Evolutionary conservation across 2,797 vertebrate genomes (phyloP).

Genomic region (Trachurus trachurus): DNA sequence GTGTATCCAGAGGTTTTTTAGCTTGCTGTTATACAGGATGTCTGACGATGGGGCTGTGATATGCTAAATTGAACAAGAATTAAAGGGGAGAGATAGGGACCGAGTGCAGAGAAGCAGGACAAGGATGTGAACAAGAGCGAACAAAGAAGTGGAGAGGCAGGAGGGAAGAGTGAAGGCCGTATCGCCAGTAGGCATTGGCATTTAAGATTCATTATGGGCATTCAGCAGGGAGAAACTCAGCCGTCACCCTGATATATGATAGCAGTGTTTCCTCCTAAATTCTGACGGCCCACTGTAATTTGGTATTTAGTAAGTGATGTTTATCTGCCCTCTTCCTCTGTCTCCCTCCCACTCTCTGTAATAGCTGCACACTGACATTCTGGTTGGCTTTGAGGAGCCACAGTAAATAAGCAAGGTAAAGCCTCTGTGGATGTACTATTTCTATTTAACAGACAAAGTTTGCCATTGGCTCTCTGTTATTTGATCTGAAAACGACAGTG

Average conservation of each 20-base stretch:
- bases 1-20: slow-evolving; percentile 30
- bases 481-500: slow-evolving; percentile 28
- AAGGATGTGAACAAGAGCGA: slow-evolving; percentile 43
- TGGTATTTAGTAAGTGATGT: slow-evolving; percentile 80
- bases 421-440: slow-evolving; percentile 40
- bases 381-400: slow-evolving; percentile 33
- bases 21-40: slow-evolving; percentile 47
- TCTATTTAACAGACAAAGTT: slow-evolving; percentile 12
- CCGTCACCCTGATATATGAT: slow-evolving; percentile 76
- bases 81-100: slow-evolving; percentile 26
- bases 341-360: slow-evolving; percentile 35
- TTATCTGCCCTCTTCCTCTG: slow-evolving; percentile 64
- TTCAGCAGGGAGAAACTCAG: slow-evolving; percentile 67
- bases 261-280: slow-evolving; percentile 62
- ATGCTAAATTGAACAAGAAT: slow-evolving; percentile 40
- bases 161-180: slow-evolving; percentile 44
- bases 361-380: slow-evolving; percentile 49
- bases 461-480: slow-evolving; percentile 9
- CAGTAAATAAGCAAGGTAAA: slow-evolving; percentile 57
- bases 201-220: slow-evolving; percentile 78
- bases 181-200: slow-evolving; percentile 72
- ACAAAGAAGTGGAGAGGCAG: slow-evolving; percentile 36
- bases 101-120: slow-evolving; percentile 12
- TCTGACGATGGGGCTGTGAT: slow-evolving; percentile 38
- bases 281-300: slow-evolving; percentile 72